Base-by-base conservation (phyloP, 2,113 vertebrate species). In the Myanophis thanlyinensis region DNA sequence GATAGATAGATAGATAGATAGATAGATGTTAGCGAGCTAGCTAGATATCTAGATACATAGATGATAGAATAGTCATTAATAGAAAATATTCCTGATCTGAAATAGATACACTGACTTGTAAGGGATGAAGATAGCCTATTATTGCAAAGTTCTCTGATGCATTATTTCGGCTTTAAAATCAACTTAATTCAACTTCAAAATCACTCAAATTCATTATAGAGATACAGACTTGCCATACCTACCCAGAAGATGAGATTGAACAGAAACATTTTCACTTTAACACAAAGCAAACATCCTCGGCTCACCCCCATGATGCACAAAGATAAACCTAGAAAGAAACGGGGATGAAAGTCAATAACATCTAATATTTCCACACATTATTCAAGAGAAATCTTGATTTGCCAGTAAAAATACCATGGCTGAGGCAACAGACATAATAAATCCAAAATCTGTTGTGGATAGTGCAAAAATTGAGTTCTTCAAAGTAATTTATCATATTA, bases 171-270 rank as follows among this genome's bases (percentile, higher is more conserved):
- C 52, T 30, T 48, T 85, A 85, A 53, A 54, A 54, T 22, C 13
- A 52, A 53, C 20, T 22, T 53, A 53, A 53, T 53, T 22, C 53
- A 27, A 59, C 56, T 59, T 59, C 27, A 59, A 27, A 59, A 59
- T n/a, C 27, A 25, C 8, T 15, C 18, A 59, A 27, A 85, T 87
- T 91, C 10, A 9, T 53, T 30, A 35, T 49, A 48, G n/a, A 40
- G 5, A 62, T 23, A 59, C 20, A 25, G 44, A 35, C 4, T 13
- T 47, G 27, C 8, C 10, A n/a, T 47, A 91, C 91, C 97, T 44
- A 98, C 98, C 98, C 98, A 98, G 96, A 98, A 98, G 96, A 98
- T 97, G 94, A 98, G 98, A 95, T 98, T 98, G 93, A 98, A 98
- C 96, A 98, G 94, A 94, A 98, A 98, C 98, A 98, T 98, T 93